Evolutionary conservation across 2,888 invertebrate species (phyloP), one percentile per base, ranked within the genome.

Genomic region (Trichogramma evanescens): DNA sequence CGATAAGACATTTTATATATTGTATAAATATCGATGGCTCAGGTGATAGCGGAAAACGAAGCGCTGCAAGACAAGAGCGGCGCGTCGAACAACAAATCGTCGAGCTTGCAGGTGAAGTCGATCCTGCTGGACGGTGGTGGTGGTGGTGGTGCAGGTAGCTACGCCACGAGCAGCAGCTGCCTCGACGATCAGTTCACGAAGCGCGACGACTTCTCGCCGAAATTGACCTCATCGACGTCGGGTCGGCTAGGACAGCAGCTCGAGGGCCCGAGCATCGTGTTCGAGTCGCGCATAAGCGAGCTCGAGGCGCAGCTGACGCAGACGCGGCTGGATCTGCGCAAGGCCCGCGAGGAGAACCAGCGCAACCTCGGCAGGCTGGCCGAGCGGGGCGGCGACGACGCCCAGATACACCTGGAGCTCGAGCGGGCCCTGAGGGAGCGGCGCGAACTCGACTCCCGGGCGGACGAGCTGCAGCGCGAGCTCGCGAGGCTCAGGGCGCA

Each of bases 201-300:
- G 68, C 69, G 8, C 49, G 56, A 43, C 52, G 55, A 44, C 3
- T 26, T 26, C 26, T 26, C 26, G 26, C 26, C 26, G 2, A 26
- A 26, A 26, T 26, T 26, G 26, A 26, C 26, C 26, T 26, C 26
- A 2, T 26, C 26, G 26, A 26, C 26, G 26, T 26, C 26, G 26
- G 26, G 26, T 26, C 26, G 26, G 3, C 26, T 26, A 2, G 26
- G 26, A 26, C 26, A 65, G 61, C 59, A 52, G 26, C 26, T 72
- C 63, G 89, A 89, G 71, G 89, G 89, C 0, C 90, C 91, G 0
- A 87, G 85, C 66, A 91, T 91, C 61, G 87, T 92, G 38, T 91
- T 89, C 71, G 92, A 92, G 75, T 91, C 92, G 0, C 83, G 89
- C 64, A 91, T 92, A 56, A 88, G 91, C 4, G 92, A 93, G 71